Percentiles rank a stretch among this genome's conserved stretches.
Evolutionary conservation across 2,888 invertebrate species (phyloP).

Genomic region (Drosophila kambysellisi): DNA sequence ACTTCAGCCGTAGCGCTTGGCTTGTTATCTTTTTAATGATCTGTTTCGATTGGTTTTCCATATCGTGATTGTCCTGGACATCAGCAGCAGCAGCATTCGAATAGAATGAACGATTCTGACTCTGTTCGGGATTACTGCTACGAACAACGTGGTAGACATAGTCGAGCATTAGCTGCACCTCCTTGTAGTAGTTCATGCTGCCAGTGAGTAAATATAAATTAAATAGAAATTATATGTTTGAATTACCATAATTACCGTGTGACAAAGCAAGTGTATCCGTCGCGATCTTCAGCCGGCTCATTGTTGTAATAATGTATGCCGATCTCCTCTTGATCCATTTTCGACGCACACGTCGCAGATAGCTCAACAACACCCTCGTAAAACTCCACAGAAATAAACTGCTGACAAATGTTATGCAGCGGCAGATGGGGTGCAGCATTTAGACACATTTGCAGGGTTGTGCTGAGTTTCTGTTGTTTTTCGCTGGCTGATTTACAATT

Average conservation of each 20-base stretch:
- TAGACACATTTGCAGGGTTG: slow-evolving; percentile 94
- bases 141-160: slow-evolving; percentile 83
- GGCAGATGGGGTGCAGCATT: slow-evolving; percentile 95
- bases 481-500: slow-evolving; percentile 90
- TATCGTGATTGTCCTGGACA: slow-evolving; percentile 35
- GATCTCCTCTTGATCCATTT: slow-evolving; percentile 94
- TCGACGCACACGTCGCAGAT: slow-evolving; percentile 92
- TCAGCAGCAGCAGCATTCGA: not conserved
- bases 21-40: slow-evolving; percentile 88
- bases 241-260: slow-evolving; percentile 85
- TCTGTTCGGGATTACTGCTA: slow-evolving; percentile 76
- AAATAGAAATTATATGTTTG: not conserved
- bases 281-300: slow-evolving; percentile 92
- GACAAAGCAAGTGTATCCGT: slow-evolving; percentile 88
- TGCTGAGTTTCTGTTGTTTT: slow-evolving; percentile 90
- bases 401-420: slow-evolving; percentile 92
- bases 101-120: slow-evolving; percentile 56
- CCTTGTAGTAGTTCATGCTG: slow-evolving; percentile 95
- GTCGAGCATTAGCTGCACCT: slow-evolving; percentile 92
- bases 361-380: slow-evolving; percentile 96
- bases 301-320: slow-evolving; percentile 95
- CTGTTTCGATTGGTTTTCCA: slow-evolving; percentile 68
- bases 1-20: slow-evolving; percentile 89
- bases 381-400: slow-evolving; percentile 92
- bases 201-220: slow-evolving; percentile 38